Evolutionary conservation across 2,888 invertebrate species (phyloP).

Genomic region (Hypolimnas misippus): DNA sequence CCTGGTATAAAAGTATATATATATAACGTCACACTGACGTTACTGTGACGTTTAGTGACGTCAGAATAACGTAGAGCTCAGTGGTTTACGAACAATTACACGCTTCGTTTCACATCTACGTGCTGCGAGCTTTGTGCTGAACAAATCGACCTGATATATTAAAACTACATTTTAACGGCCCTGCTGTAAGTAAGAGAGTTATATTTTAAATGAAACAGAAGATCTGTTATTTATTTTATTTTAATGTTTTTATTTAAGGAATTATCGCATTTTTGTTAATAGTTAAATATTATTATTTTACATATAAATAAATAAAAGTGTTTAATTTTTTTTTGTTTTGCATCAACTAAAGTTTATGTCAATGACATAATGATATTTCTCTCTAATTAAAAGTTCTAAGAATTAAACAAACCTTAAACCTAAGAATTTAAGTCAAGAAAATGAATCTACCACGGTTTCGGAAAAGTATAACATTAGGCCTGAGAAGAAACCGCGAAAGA

Average conservation of each 20-base stretch:
- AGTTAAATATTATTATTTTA: too few relatives aligned
- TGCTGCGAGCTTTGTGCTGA: slow-evolving; percentile 4
- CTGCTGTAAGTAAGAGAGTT: neutral
- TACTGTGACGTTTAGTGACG: slow-evolving; percentile 1
- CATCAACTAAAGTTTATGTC: too few relatives aligned
- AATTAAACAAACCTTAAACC: too few relatives aligned
- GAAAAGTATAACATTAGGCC: too few relatives aligned
- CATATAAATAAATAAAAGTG: too few relatives aligned
- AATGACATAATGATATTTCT: too few relatives aligned
- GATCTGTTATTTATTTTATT: neutral
- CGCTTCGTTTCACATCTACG: slow-evolving; percentile 22
- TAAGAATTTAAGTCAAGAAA: too few relatives aligned
- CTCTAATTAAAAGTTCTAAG: too few relatives aligned
- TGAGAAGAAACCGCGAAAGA: too few relatives aligned
- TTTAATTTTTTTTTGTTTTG: too few relatives aligned
- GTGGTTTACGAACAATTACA: slow-evolving; percentile 22
- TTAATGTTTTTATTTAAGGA: neutral
- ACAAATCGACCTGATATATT: neutral
- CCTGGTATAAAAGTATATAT: neutral
- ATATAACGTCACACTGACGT: neutral
- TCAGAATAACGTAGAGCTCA: slow-evolving; percentile 18
- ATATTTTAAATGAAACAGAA: neutral
- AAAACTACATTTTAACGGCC: neutral
- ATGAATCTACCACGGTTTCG: too few relatives aligned
- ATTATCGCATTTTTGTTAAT: neutral